phyloP scores from a whole-genome alignment of 2,888 invertebrate species.

The Acheta domesticus region DNA sequence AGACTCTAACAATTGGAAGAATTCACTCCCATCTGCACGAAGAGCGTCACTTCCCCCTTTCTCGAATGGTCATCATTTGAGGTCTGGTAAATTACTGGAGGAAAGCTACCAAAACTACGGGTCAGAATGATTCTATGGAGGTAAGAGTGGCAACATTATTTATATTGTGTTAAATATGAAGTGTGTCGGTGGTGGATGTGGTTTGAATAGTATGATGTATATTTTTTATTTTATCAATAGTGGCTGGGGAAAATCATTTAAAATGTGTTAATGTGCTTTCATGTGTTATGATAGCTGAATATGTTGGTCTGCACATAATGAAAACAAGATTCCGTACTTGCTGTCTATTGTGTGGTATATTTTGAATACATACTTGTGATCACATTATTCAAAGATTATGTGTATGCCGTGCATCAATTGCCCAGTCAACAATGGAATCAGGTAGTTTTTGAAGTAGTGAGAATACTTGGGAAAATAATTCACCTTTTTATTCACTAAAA shows the following conservation, averaged over 20 bases:
- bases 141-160: background rate
- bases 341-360: background rate
- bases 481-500: background rate
- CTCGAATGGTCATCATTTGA: slow-evolving; percentile 2
- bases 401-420: background rate
- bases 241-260: background rate
- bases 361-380: background rate
- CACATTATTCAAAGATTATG: slow-evolving; percentile 2
- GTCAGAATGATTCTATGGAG: background rate
- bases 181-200: background rate
- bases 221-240: slow-evolving; percentile 6
- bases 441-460: slow-evolving; percentile 3
- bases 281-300: slow-evolving; percentile 7
- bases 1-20: no score
- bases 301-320: background rate
- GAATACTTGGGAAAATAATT: background rate
- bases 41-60: slow-evolving; percentile 8
- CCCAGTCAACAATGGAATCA: slow-evolving; percentile 7
- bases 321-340: slow-evolving; percentile 18
- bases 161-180: background rate
- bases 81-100: background rate
- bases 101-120: background rate
- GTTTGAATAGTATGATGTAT: background rate
- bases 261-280: slow-evolving; percentile 1
- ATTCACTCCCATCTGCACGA: no score